Percentiles rank a stretch among this genome's conserved stretches.
Conservation (phyloP, 2,113 vertebrate species). For the Corydoras maculifer region DNA sequence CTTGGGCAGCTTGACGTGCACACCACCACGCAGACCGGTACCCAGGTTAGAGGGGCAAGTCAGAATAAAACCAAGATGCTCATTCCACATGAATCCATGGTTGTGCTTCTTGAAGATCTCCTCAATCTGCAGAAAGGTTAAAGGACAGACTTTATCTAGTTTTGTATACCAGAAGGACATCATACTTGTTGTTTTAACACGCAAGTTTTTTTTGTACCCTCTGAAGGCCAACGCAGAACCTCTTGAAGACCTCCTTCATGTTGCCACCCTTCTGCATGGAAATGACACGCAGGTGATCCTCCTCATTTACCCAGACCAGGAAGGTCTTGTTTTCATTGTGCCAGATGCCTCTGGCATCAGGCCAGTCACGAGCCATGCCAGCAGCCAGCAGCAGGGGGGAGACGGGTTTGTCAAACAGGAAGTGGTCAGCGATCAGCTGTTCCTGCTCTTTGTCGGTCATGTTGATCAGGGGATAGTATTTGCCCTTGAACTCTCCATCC, state of each 20-base stretch:
- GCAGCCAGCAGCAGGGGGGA: conserved; percentile 87
- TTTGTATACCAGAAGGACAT: not conserved
- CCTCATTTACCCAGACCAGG: conserved; percentile 94
- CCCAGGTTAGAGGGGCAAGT: conserved; percentile 94
- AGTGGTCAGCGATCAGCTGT: conserved; percentile 88
- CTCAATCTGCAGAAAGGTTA: conserved; percentile 75
- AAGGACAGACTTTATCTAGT: not conserved
- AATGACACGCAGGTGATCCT: conserved; percentile 91
- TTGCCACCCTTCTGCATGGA: conserved; percentile 91
- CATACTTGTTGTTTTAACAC: not conserved
- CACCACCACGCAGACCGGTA: conserved; percentile 85
- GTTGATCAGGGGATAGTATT: conserved; percentile 83
- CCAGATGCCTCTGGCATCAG: conserved; percentile 89
- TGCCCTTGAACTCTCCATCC: conserved; percentile 89
- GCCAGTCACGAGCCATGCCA: conserved; percentile 94
- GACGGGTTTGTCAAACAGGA: conserved; percentile 93
- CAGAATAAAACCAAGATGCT: conserved; percentile 87
- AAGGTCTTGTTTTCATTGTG: conserved; percentile 89
- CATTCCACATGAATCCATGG: conserved; percentile 90
- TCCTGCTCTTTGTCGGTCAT: conserved; percentile 88
- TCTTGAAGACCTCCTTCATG: conserved; percentile 94
- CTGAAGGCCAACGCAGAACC: conserved; percentile 87
- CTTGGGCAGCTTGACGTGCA: conserved; percentile 84
- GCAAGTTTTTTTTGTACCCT: conserved; percentile 61
- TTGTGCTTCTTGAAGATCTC: conserved; percentile 87